Percentiles rank a stretch among this genome's conserved stretches.
Evolutionary conservation across 2,888 invertebrate genomes (phyloP).

Genomic region (Drosophila barbarae): DNA sequence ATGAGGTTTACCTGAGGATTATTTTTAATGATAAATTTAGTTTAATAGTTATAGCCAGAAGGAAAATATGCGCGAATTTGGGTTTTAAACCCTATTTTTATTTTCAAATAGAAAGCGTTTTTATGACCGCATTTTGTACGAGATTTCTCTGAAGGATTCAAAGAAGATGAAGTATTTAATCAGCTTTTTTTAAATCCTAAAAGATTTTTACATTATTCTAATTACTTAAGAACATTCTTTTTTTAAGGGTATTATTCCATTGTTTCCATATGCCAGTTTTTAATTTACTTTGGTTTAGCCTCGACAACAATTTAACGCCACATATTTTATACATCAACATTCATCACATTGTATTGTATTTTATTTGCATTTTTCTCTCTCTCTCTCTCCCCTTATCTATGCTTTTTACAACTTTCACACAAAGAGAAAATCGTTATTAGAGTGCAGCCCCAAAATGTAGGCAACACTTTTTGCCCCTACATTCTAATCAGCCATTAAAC

Average conservation of each 20-base stretch:
- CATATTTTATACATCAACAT: conserved; percentile 68
- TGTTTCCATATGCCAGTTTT: conserved; percentile 20
- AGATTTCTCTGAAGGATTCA: neutral
- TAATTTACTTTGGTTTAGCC: conserved; percentile 47
- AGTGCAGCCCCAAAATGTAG: conserved; percentile 36
- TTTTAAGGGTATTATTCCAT: neutral
- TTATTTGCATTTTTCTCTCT: conserved; percentile 55
- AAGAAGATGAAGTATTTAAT: no score
- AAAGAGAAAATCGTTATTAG: conserved; percentile 46
- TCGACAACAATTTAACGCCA: conserved; percentile 69
- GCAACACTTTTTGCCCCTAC: conserved; percentile 37
- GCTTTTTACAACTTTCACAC: conserved; percentile 18
- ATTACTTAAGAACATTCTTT: no score
- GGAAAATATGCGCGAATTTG: no score
- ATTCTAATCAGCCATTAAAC: conserved; percentile 65
- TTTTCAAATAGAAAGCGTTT: neutral
- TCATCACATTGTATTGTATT: conserved; percentile 65
- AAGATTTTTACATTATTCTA: no score
- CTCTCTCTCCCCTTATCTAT: neutral
- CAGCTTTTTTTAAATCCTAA: no score
- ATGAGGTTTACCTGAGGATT: neutral
- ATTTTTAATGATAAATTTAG: neutral
- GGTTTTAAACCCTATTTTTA: neutral
- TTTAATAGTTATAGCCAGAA: neutral
- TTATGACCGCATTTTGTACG: neutral